A percentile compares a stretch with the other conserved stretches of the same genome.
Evolutionary conservation across 2,888 invertebrate species (phyloP).

Genomic region (Pseudococcus viburni): DNA sequence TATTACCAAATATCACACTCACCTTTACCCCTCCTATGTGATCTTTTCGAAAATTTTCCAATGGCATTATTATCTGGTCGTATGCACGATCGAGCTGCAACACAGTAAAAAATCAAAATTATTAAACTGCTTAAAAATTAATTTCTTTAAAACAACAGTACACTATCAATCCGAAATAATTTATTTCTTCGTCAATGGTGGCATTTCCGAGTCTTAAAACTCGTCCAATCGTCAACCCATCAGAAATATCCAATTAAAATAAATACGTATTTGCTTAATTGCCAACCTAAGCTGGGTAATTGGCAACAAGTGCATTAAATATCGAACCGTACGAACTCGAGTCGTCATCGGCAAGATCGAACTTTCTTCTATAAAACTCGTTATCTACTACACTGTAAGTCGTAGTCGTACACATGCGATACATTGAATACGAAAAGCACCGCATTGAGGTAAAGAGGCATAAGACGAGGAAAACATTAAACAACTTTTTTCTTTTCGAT

Average conservation of each 20-base stretch:
- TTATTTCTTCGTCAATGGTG: neutral
- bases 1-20: constrained; percentile 70
- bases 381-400: neutral
- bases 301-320: constrained; percentile 43
- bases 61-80: constrained; percentile 92
- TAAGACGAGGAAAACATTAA: neutral
- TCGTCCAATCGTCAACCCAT: neutral
- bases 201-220: neutral
- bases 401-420: constrained; percentile 11
- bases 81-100: constrained; percentile 91
- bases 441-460: neutral
- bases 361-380: constrained; percentile 31
- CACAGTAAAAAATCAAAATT: neutral
- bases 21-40: constrained; percentile 97
- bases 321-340: neutral
- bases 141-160: neutral
- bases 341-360: neutral
- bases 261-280: neutral
- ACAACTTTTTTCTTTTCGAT: constrained; percentile 17
- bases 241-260: neutral
- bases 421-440: constrained; percentile 3
- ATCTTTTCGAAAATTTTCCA: constrained; percentile 94
- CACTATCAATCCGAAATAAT: neutral
- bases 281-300: constrained; percentile 1
- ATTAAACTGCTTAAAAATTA: neutral